These are phyloP conservation scores for Venustaconcha ellipsiformis DNA, from an alignment of 1,140 invertebrate species.

Conservation along the genomic window DNA sequence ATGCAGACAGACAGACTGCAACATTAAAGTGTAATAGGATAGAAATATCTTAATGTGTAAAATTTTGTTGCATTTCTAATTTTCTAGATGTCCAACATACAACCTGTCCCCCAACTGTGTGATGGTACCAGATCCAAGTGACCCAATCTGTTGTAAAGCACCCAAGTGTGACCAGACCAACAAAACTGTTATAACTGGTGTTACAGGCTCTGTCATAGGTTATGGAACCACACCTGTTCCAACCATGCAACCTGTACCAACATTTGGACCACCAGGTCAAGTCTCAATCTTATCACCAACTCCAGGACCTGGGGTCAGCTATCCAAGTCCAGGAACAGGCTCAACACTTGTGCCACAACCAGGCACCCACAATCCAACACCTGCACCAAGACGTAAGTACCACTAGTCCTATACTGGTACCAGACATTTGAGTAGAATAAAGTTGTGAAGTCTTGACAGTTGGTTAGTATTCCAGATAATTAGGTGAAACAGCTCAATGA, in stretches of 20 bases:
- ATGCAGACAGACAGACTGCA: too few relatives aligned
- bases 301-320: constrained; percentile 7
- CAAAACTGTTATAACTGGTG: constrained; percentile 26
- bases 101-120: constrained; percentile 27
- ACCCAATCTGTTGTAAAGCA: constrained; percentile 47
- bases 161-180: constrained; percentile 44
- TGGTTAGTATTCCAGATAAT: too few relatives aligned
- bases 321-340: too few relatives aligned
- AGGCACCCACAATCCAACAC: constrained; percentile 9
- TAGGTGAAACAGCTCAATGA: too few relatives aligned
- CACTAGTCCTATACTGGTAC: too few relatives aligned
- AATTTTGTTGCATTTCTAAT: too few relatives aligned
- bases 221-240: constrained; percentile 30
- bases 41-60: too few relatives aligned
- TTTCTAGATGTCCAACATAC: constrained; percentile 43
- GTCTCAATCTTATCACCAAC: constrained; percentile 11
- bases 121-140: constrained; percentile 49
- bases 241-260: background rate
- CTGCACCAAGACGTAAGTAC: constrained; percentile 8
- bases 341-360: background rate
- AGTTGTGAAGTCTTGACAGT: too few relatives aligned
- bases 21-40: too few relatives aligned
- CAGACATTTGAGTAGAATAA: too few relatives aligned
- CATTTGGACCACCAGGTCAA: too few relatives aligned
- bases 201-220: constrained; percentile 38